Conservation (phyloP, 2,113 vertebrate genomes). For the Desmodus rotundus region DNA sequence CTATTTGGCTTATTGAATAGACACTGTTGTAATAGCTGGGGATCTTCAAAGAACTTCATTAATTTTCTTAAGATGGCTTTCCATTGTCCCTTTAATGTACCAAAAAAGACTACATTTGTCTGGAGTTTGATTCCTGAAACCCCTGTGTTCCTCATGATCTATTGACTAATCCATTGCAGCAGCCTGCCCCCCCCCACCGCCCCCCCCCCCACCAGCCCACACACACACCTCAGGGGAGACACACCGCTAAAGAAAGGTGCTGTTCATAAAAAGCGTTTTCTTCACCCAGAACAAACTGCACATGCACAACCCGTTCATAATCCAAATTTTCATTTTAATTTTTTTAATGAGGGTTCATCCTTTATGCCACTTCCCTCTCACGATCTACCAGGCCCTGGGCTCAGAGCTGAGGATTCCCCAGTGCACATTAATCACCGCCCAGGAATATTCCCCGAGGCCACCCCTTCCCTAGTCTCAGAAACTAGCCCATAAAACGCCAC, state of each 20-base stretch:
- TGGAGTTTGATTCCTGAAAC: not conserved
- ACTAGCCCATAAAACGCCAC: constrained; percentile 27
- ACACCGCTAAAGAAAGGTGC: not conserved
- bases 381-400: not conserved
- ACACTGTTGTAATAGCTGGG: not conserved
- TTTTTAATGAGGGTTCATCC: constrained; percentile 60
- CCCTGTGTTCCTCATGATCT: constrained; percentile 30
- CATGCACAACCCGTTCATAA: not conserved
- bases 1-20: not conserved
- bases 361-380: not conserved
- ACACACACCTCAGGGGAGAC: not conserved
- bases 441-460: constrained; percentile 44
- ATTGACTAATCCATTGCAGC: not conserved
- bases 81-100: not conserved
- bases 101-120: constrained; percentile 2
- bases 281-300: constrained; percentile 6
- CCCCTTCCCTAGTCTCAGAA: not conserved
- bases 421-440: constrained; percentile 41
- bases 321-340: constrained; percentile 61
- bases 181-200: not conserved
- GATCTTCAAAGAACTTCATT: not conserved
- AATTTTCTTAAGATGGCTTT: constrained; percentile 47
- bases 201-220: not conserved
- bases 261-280: constrained; percentile 43
- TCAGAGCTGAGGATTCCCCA: constrained; percentile 16